phyloP scores from a whole-genome alignment of 2,888 invertebrate species.

The Caenorhabditis angaria region DNA sequence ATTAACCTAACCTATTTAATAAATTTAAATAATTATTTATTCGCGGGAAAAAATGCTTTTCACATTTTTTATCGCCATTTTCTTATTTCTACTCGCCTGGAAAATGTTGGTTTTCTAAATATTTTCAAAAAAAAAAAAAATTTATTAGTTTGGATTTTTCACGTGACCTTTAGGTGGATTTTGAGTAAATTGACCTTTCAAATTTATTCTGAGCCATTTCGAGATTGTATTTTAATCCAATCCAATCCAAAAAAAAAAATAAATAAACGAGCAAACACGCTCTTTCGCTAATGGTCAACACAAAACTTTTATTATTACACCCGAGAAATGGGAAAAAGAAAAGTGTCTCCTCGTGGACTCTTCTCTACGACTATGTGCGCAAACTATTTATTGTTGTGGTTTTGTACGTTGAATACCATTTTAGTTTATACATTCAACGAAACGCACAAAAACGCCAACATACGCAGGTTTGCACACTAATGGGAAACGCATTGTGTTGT shows the following conservation, averaged over 20 bases:
- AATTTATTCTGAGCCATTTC: neutral
- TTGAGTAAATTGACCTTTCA: neutral
- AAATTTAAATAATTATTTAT: no score
- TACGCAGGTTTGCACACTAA: conserved; percentile 6
- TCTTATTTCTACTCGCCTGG: neutral
- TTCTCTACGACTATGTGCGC: conserved; percentile 9
- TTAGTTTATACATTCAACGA: conserved; percentile 8
- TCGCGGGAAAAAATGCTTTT: no score
- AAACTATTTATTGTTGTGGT: conserved; percentile 29
- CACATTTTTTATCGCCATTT: neutral
- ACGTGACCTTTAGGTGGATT: neutral
- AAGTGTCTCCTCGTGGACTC: no score
- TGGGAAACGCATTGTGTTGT: conserved; percentile 36
- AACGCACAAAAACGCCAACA: neutral
- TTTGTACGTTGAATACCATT: conserved; percentile 25
- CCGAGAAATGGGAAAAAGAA: no score
- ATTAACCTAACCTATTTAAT: no score
- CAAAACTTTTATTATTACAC: no score
- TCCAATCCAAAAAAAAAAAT: no score
- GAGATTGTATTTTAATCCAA: no score
- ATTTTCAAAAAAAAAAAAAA: neutral
- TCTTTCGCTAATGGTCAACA: no score
- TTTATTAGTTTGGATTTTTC: neutral
- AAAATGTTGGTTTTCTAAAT: neutral
- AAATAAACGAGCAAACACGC: no score